Evolutionary conservation across 2,797 vertebrate genomes (phyloP).

Genomic region (Pangasius sanitwongsei): DNA sequence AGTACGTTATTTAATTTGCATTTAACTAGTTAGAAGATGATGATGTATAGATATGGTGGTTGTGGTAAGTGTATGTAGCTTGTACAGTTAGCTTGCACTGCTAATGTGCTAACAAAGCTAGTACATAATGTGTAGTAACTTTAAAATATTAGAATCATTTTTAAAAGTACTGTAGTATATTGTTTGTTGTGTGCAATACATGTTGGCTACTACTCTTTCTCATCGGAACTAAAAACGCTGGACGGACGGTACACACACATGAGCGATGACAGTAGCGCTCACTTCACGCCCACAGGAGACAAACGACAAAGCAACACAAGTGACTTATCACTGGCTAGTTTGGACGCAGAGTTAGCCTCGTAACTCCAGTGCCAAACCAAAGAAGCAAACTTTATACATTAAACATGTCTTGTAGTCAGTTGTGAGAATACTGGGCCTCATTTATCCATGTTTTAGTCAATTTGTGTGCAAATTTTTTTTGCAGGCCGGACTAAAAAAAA

Average conservation of each 20-base stretch:
- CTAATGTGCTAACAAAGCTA: not conserved
- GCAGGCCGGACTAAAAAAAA: not conserved
- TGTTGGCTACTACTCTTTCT: not conserved
- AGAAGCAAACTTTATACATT: not conserved
- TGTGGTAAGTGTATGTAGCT: not conserved
- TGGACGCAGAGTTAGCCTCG: too few relatives aligned
- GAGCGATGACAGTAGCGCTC: too few relatives aligned
- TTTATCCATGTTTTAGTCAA: not conserved
- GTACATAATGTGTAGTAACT: not conserved
- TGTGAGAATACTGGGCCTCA: not conserved
- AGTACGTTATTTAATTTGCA: not conserved
- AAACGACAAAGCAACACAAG: not conserved
- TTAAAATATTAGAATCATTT: not conserved
- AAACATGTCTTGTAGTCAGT: not conserved
- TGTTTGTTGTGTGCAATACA: too few relatives aligned
- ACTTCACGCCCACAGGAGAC: not conserved
- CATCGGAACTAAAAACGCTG: too few relatives aligned
- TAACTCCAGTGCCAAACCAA: not conserved
- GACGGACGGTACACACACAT: too few relatives aligned
- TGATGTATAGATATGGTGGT: too few relatives aligned
- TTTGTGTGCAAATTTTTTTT: not conserved
- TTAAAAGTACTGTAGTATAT: not conserved
- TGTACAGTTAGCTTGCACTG: not conserved
- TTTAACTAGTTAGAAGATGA: not conserved
- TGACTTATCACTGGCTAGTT: not conserved